Conservation (phyloP, 2,113 vertebrate genomes). For the Tympanuchus pallidicinctus region DNA sequence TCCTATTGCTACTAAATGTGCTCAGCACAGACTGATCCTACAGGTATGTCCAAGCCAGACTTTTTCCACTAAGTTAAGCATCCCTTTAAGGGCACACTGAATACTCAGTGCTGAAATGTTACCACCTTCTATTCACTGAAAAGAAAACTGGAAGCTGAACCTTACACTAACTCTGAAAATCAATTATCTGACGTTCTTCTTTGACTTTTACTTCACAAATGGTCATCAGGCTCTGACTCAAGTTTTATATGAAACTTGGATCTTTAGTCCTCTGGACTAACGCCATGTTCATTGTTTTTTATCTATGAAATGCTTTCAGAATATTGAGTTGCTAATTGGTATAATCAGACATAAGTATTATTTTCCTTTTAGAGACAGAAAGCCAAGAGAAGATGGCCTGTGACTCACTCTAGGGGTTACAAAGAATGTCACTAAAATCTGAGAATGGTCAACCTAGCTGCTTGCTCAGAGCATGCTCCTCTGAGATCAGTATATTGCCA, state of each 20-base stretch:
- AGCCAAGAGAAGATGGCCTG: background rate
- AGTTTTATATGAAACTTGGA: background rate
- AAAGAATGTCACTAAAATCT: background rate
- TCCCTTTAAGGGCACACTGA: background rate
- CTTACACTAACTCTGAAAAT: background rate
- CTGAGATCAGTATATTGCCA: background rate
- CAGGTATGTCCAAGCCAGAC: background rate
- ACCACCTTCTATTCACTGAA: accelerated
- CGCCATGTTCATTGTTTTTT: background rate
- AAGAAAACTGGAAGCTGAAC: background rate
- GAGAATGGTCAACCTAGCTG: background rate
- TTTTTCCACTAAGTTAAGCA: background rate
- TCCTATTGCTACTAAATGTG: background rate
- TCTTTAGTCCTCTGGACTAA: background rate
- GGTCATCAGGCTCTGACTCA: background rate
- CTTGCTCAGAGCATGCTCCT: background rate
- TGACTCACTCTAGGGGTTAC: background rate
- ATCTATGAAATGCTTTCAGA: background rate
- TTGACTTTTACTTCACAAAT: background rate
- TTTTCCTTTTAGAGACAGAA: background rate
- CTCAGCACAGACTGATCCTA: background rate
- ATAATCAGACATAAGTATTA: background rate
- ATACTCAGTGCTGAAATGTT: background rate
- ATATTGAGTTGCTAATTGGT: background rate
- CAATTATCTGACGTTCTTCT: background rate